Conservation (phyloP, 2,113 vertebrate genomes). For the Atractosteus spatula region DNA sequence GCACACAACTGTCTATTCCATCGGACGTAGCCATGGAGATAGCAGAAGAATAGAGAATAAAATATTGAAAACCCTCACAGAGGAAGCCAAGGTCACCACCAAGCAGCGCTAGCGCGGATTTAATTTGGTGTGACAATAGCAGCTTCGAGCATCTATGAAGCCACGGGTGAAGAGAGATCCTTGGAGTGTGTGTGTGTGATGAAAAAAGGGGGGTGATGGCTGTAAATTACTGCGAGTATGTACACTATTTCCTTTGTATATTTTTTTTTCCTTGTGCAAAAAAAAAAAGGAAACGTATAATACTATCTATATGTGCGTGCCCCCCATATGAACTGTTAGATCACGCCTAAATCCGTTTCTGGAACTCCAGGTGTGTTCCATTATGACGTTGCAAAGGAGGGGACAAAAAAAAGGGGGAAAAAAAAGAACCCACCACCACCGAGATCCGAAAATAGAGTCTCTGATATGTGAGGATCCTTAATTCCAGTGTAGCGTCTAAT, state of each 20-base stretch:
- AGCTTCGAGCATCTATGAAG: conserved; percentile 58
- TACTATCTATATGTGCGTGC: too few relatives aligned
- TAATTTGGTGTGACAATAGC: conserved; percentile 43
- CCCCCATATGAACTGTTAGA: not conserved
- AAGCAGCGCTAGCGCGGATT: conserved; percentile 46
- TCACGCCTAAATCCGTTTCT: not conserved
- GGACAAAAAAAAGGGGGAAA: not conserved
- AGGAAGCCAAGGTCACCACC: conserved; percentile 67
- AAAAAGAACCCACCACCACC: not conserved
- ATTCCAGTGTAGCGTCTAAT: not conserved
- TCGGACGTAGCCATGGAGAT: conserved; percentile 78
- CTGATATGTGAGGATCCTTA: not conserved
- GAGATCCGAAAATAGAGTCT: not conserved
- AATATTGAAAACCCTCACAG: conserved; percentile 59
- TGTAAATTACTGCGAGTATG: conserved; percentile 46
- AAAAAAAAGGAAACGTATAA: too few relatives aligned
- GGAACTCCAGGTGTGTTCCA: not conserved
- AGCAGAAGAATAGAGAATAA: conserved; percentile 57
- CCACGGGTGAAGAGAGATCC: conserved; percentile 59
- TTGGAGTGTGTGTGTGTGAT: conserved; percentile 28
- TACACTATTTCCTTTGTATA: not conserved
- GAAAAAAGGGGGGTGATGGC: not conserved
- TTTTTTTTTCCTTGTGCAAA: not conserved
- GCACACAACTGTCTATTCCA: conserved; percentile 72
- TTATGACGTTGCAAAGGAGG: not conserved